These are phyloP conservation scores for Coreius guichenoti DNA, from an alignment of 2,797 vertebrate species.

Conservation along the genomic window DNA sequence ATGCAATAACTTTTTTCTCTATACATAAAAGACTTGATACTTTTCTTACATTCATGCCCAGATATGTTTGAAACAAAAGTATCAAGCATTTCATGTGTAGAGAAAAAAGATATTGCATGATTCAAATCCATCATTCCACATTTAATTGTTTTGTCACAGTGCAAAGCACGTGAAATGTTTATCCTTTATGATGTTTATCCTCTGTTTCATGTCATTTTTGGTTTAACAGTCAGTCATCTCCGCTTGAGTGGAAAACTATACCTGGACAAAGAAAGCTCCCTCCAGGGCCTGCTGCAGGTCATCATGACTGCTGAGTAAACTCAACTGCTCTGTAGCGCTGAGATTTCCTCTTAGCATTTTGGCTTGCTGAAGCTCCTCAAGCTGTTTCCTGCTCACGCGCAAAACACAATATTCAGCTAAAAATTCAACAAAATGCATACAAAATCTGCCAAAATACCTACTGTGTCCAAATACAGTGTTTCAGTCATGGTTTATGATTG, in stretches of 20 bases:
- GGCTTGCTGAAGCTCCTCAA: conserved; percentile 82
- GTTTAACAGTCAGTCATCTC: not conserved
- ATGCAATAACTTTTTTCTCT: not conserved
- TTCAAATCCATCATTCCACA: no score
- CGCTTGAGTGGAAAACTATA: conserved; percentile 54
- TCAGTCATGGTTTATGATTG: not conserved
- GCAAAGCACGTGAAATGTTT: not conserved
- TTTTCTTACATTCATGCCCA: not conserved
- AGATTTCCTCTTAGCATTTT: conserved; percentile 84
- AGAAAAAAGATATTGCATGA: no score
- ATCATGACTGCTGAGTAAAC: conserved; percentile 82
- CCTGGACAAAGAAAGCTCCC: conserved; percentile 92
- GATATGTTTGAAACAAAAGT: not conserved
- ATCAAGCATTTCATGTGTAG: no score
- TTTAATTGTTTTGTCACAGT: not conserved
- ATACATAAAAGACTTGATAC: not conserved
- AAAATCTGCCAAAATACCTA: not conserved
- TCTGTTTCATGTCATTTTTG: conserved; percentile 37
- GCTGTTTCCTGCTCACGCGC: conserved; percentile 80
- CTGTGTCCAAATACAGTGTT: not conserved
- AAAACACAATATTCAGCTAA: conserved; percentile 3
- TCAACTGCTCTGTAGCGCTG: conserved; percentile 78
- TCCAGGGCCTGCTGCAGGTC: conserved; percentile 85
- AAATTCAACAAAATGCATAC: not conserved
- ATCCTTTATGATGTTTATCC: not conserved